Evolutionary conservation across 2,888 invertebrate species (phyloP).

Genomic region (Plemyria rubiginata): DNA sequence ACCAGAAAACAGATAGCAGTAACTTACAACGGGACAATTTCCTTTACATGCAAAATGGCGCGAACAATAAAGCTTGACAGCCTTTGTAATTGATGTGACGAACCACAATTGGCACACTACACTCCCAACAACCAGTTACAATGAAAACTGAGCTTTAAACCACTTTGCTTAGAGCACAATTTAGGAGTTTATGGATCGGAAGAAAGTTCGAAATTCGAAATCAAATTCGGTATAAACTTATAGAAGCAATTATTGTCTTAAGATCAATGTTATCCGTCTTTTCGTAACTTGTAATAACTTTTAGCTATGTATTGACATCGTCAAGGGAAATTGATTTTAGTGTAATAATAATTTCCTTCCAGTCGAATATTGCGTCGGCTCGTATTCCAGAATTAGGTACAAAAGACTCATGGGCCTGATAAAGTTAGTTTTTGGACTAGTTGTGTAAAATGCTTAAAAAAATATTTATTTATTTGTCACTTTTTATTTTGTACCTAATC

Average conservation of each 20-base stretch:
- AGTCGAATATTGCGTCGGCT: too few species aligned
- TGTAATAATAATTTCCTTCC: neutral
- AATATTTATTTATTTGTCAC: too few species aligned
- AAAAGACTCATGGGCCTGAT: too few species aligned
- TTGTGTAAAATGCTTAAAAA: too few species aligned
- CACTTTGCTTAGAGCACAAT: neutral
- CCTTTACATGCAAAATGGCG: slow-evolving; percentile 2
- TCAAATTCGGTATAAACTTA: neutral
- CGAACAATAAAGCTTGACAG: slow-evolving; percentile 6
- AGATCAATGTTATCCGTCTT: neutral
- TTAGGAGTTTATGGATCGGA: neutral
- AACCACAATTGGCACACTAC: slow-evolving; percentile 12
- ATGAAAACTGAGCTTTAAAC: neutral
- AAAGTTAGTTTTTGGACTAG: too few species aligned
- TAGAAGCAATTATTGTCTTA: neutral
- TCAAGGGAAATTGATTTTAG: neutral
- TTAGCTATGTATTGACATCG: neutral
- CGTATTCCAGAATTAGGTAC: too few species aligned
- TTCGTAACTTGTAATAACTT: slow-evolving; percentile 1
- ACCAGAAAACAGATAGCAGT: too few species aligned
- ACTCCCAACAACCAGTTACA: neutral
- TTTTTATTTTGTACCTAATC: too few species aligned
- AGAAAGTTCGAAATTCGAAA: neutral
- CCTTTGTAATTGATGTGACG: slow-evolving; percentile 8
- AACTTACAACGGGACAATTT: slow-evolving; percentile 2